Evolutionary conservation across 35 echinoderm and acorn worm species (phyloP).

Genomic region (Anneissia japonica): DNA sequence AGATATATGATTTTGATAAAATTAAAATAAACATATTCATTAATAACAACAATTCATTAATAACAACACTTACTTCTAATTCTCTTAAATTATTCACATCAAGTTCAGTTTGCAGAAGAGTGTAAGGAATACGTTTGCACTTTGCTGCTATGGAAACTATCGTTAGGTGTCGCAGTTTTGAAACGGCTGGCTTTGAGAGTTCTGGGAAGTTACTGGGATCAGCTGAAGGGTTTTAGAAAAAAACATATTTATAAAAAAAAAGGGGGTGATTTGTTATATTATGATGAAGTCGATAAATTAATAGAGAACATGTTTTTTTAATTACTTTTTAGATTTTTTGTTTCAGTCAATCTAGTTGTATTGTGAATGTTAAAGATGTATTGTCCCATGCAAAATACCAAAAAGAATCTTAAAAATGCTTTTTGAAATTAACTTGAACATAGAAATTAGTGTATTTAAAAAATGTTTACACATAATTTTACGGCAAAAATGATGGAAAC

Average conservation of each 20-base stretch:
- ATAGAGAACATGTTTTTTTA: no score
- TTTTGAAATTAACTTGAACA: no score
- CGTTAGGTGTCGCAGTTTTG: constrained; percentile 79
- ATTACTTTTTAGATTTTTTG: no score
- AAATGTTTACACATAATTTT: no score
- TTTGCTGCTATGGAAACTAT: constrained; percentile 89
- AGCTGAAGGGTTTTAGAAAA: neutral
- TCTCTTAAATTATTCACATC: constrained; percentile 87
- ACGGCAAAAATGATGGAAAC: no score
- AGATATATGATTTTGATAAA: neutral
- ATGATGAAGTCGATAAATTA: no score
- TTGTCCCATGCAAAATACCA: no score
- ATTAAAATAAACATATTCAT: neutral
- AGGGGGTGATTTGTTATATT: neutral
- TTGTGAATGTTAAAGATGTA: no score
- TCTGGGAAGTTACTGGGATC: constrained; percentile 55
- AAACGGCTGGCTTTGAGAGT: constrained; percentile 30
- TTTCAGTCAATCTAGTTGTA: no score
- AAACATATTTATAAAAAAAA: neutral
- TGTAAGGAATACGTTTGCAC: constrained; percentile 80
- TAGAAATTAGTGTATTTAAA: no score
- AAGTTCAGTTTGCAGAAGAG: constrained; percentile 63
- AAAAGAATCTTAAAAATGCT: no score
- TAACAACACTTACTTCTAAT: constrained; percentile 56
- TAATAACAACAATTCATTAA: neutral